These are phyloP conservation scores for Elgaria multicarinata DNA, from an alignment of 2,113 vertebrate genomes.

Conservation along the genomic window DNA sequence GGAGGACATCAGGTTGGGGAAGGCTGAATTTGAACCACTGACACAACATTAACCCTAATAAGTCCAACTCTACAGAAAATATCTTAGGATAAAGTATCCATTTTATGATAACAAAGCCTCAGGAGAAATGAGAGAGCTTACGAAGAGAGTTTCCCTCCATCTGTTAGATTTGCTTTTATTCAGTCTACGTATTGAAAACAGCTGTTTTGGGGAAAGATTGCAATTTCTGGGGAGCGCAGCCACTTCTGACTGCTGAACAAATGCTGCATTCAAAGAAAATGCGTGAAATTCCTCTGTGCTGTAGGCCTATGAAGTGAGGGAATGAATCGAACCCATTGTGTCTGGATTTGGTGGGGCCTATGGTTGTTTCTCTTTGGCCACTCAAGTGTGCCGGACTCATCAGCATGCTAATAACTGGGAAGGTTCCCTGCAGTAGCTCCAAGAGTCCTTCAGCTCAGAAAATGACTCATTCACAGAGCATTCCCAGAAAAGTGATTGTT, in stretches of 20 bases:
- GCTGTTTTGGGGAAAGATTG: slow-evolving; percentile 63
- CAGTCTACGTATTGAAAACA: slow-evolving; percentile 53
- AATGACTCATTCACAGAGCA: slow-evolving; percentile 30
- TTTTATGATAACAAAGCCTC: neutral
- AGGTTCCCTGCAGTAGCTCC: slow-evolving; percentile 18
- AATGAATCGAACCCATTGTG: slow-evolving; percentile 58
- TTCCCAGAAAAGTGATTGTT: slow-evolving; percentile 5
- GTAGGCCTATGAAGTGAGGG: slow-evolving; percentile 54
- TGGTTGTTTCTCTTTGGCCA: slow-evolving; percentile 29
- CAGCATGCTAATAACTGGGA: slow-evolving; percentile 42
- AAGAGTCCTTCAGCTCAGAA: slow-evolving; percentile 1
- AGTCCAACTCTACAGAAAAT: neutral
- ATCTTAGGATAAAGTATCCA: neutral
- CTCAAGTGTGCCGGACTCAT: neutral
- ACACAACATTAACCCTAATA: neutral
- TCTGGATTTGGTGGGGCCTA: slow-evolving; percentile 30
- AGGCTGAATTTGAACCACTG: neutral
- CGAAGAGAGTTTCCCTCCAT: slow-evolving; percentile 40
- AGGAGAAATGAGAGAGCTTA: neutral
- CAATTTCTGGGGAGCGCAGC: slow-evolving; percentile 63
- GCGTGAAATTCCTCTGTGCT: slow-evolving; percentile 55
- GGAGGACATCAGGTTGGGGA: no score
- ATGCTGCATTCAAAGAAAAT: slow-evolving; percentile 64
- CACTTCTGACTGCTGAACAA: slow-evolving; percentile 66
- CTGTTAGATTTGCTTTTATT: slow-evolving; percentile 60